Percentiles rank a stretch among this genome's conserved stretches.
Conservation (phyloP, 2,888 invertebrate species). For the Caenorhabditis sp. region DNA sequence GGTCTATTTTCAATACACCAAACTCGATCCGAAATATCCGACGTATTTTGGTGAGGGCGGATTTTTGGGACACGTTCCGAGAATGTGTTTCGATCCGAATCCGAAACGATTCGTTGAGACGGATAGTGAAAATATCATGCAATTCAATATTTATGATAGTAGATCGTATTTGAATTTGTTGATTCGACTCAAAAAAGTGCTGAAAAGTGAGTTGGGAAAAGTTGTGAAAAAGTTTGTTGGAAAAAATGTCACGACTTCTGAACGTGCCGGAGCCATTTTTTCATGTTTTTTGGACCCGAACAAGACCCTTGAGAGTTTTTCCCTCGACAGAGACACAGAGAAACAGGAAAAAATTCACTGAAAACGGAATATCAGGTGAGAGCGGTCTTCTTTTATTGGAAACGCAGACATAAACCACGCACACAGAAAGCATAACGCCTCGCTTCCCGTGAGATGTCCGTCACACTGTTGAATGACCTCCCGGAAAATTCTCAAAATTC, state of each 20-base stretch:
- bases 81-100: slow-evolving; percentile 42
- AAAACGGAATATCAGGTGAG: too few relatives aligned
- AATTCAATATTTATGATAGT: slow-evolving; percentile 36
- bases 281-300: too few relatives aligned
- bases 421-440: too few relatives aligned
- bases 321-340: too few relatives aligned
- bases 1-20: slow-evolving; percentile 23
- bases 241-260: not conserved
- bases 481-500: too few relatives aligned
- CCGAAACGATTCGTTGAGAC: slow-evolving; percentile 31
- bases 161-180: slow-evolving; percentile 27
- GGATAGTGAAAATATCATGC: slow-evolving; percentile 26
- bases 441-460: too few relatives aligned
- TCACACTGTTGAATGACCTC: too few relatives aligned
- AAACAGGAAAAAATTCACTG: too few relatives aligned
- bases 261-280: too few relatives aligned
- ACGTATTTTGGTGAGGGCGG: slow-evolving; percentile 40
- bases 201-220: slow-evolving; percentile 19
- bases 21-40: slow-evolving; percentile 28
- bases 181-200: slow-evolving; percentile 37
- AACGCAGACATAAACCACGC: too few relatives aligned
- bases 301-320: too few relatives aligned
- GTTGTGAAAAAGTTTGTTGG: not conserved
- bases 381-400: too few relatives aligned
- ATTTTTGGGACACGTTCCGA: slow-evolving; percentile 38